Conservation (phyloP, 2,797 vertebrate species). For the Alauda arvensis region DNA sequence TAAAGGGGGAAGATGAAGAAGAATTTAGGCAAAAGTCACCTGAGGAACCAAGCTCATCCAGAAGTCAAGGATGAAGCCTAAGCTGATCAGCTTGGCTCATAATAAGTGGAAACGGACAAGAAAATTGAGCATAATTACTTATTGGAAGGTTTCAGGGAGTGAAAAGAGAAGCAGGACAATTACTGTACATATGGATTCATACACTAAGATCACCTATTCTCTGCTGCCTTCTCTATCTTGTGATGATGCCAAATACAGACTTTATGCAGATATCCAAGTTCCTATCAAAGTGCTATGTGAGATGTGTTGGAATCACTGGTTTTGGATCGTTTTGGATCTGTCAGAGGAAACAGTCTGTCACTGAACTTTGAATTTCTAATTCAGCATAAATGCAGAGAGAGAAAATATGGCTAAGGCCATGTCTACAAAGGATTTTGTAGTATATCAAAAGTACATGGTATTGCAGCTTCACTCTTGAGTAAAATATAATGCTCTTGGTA, state of each 20-base stretch:
- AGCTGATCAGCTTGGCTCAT: background rate
- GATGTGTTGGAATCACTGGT: background rate
- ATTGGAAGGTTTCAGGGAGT: background rate
- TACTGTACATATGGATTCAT: background rate
- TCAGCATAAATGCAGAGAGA: background rate
- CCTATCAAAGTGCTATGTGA: background rate
- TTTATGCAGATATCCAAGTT: background rate
- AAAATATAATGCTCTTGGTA: background rate
- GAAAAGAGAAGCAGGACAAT: background rate
- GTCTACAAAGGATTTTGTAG: background rate
- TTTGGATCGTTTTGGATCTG: background rate
- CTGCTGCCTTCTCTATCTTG: background rate
- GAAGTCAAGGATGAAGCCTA: background rate
- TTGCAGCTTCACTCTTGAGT: background rate
- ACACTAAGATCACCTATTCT: background rate
- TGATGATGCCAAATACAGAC: background rate
- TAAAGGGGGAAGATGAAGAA: background rate
- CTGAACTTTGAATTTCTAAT: background rate
- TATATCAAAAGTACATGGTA: background rate
- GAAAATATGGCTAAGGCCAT: background rate
- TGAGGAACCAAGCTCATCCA: background rate
- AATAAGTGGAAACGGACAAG: background rate
- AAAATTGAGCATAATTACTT: background rate
- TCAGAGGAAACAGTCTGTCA: background rate
- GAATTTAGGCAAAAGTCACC: background rate